Evolutionary conservation across 2,888 invertebrate genomes (phyloP).

Genomic region (Aleiodes leptofemur): DNA sequence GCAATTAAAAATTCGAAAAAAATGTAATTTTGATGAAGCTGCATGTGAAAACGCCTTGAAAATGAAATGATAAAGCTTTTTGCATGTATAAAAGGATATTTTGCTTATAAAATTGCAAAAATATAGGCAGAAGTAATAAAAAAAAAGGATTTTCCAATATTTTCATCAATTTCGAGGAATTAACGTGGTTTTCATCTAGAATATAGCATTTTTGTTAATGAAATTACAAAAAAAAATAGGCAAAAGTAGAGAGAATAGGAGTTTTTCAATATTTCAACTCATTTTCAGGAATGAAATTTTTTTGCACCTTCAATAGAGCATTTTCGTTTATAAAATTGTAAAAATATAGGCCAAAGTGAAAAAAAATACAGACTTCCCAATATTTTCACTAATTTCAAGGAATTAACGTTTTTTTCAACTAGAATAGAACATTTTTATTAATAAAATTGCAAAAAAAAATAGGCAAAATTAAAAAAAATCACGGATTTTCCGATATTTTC

Average conservation of each 20-base stretch:
- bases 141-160: not conserved
- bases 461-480: too few relatives aligned
- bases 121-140: not conserved
- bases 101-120: not conserved
- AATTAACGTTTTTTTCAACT: too few relatives aligned
- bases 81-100: not conserved
- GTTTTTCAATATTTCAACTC: too few relatives aligned
- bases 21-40: not conserved
- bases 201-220: too few relatives aligned
- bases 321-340: too few relatives aligned
- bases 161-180: not conserved
- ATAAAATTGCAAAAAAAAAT: too few relatives aligned
- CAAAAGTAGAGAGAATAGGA: too few relatives aligned
- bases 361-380: not conserved
- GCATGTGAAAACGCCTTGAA: conserved; percentile 17
- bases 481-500: too few relatives aligned
- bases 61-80: not conserved
- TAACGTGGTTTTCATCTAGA: too few relatives aligned
- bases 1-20: not conserved
- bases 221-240: not conserved
- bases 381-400: conserved; percentile 23
- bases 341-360: not conserved
- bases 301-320: too few relatives aligned
- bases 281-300: too few relatives aligned
- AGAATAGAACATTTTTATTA: too few relatives aligned